These are phyloP conservation scores for Melanaphis sacchari DNA, from an alignment of 1,140 invertebrate genomes.

Conservation along the genomic window DNA sequence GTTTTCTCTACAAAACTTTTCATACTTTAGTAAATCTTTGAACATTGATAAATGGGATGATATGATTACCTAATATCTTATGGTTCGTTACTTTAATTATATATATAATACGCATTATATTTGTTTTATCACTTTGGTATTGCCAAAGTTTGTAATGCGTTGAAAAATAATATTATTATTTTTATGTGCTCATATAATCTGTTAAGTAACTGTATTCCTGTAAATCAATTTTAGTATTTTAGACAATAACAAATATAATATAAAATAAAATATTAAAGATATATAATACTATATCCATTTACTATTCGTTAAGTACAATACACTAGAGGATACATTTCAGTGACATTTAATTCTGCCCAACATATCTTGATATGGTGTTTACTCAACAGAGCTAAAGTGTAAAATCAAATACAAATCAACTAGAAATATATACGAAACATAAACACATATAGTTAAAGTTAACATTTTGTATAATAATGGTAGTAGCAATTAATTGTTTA, in stretches of 20 bases:
- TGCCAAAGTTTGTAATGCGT: neutral
- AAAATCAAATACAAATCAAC: neutral
- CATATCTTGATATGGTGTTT: conserved; percentile 1
- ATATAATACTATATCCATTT: neutral
- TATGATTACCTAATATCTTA: neutral
- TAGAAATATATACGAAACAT: conserved; percentile 21
- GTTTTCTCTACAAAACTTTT: neutral
- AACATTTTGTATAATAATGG: neutral
- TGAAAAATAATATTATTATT: neutral
- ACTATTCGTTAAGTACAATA: neutral
- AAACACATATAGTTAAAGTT: neutral
- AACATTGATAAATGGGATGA: neutral
- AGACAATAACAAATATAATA: neutral
- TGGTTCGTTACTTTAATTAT: neutral
- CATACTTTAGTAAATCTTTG: neutral
- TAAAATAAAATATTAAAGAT: neutral
- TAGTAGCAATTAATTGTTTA: neutral
- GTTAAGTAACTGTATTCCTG: neutral
- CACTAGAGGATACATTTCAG: neutral
- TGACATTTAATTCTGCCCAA: conserved; percentile 7
- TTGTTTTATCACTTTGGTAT: neutral
- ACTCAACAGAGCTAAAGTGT: conserved; percentile 6
- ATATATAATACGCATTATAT: neutral
- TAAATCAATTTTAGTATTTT: neutral
- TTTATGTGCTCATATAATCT: neutral